A percentile compares a stretch with the other conserved stretches of the same genome.
Conservation (phyloP, 2,797 vertebrate species). For the Mus caroli region DNA sequence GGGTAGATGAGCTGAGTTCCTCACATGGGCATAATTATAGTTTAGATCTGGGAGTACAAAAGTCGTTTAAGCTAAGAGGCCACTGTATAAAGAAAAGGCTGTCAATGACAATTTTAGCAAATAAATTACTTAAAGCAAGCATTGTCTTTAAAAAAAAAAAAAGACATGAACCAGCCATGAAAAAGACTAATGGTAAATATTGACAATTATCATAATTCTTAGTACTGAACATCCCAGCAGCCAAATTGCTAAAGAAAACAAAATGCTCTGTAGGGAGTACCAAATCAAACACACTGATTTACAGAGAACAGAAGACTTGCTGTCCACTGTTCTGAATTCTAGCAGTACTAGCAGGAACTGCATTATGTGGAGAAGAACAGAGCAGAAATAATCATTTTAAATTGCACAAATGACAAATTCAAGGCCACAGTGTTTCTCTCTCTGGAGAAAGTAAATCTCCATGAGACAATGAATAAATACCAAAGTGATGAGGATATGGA, state of each 20-base stretch:
- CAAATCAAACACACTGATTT: not conserved
- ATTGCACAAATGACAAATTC: not conserved
- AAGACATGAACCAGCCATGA: not conserved
- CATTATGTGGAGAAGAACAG: not conserved
- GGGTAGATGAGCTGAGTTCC: not conserved
- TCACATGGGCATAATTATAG: not conserved
- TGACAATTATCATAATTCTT: not conserved
- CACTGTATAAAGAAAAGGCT: too few relatives aligned
- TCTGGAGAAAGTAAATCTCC: not conserved
- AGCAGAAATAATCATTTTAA: not conserved
- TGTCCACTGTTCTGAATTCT: not conserved
- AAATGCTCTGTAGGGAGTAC: rapidly evolving
- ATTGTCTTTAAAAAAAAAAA: not conserved
- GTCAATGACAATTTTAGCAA: not conserved
- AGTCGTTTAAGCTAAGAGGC: not conserved
- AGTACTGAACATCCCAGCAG: not conserved
- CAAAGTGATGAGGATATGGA: not conserved
- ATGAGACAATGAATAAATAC: conserved; percentile 3
- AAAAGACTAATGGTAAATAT: not conserved
- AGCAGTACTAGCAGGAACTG: not conserved
- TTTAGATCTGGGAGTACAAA: not conserved
- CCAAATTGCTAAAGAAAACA: not conserved
- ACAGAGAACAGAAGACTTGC: too few relatives aligned
- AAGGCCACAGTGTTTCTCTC: not conserved
- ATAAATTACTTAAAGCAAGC: not conserved